These are phyloP conservation scores for Ciconia nigra DNA, from an alignment of 2,797 vertebrate genomes.

Conservation along the genomic window DNA sequence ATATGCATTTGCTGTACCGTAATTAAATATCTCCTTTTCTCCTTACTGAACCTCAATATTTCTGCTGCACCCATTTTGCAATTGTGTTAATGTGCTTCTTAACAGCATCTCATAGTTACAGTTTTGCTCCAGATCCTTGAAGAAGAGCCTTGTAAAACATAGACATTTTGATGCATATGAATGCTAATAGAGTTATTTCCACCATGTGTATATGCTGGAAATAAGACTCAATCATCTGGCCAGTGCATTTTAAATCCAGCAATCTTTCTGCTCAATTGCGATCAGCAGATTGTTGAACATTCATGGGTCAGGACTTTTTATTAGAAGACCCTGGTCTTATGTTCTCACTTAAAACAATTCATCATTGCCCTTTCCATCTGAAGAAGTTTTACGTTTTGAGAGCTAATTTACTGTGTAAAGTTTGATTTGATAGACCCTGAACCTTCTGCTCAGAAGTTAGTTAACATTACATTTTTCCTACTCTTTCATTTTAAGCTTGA, in stretches of 20 bases:
- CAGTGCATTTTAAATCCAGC: constrained; percentile 37
- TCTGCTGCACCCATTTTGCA: neutral
- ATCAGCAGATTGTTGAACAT: constrained; percentile 51
- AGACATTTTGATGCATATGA: neutral
- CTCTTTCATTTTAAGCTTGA: constrained; percentile 28
- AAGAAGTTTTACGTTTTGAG: neutral
- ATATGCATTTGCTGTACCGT: neutral
- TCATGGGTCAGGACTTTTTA: constrained; percentile 56
- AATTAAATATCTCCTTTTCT: neutral
- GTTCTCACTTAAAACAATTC: constrained; percentile 34
- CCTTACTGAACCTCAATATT: neutral
- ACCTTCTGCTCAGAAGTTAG: constrained; percentile 25
- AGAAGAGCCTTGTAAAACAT: neutral
- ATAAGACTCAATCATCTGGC: constrained; percentile 36
- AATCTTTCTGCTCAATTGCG: constrained; percentile 58
- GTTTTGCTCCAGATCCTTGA: neutral
- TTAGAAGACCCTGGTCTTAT: constrained; percentile 9
- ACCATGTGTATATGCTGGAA: neutral
- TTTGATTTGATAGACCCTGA: neutral
- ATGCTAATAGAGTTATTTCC: constrained; percentile 48
- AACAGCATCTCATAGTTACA: neutral
- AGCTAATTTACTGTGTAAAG: constrained; percentile 57
- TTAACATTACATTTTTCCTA: constrained; percentile 25
- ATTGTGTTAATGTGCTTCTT: neutral
- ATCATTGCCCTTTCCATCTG: constrained; percentile 34